These are phyloP conservation scores for Caerostris extrusa DNA, from an alignment of 1,140 invertebrate species.

Conservation along the genomic window DNA sequence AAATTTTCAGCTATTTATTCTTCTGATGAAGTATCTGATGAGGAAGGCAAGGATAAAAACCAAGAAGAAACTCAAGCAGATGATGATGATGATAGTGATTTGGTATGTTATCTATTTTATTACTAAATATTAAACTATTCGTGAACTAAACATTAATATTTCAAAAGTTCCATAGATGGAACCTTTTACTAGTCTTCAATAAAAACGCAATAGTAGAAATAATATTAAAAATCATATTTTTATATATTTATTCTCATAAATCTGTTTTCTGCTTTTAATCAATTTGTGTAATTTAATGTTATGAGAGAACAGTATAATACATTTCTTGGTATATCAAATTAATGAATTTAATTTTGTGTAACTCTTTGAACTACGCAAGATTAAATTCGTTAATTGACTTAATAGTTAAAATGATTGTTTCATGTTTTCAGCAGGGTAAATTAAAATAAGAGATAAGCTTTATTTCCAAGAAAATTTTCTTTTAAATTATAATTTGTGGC, in stretches of 20 bases:
- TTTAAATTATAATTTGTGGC: too few species aligned
- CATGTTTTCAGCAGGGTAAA: too few species aligned
- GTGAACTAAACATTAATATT: background rate
- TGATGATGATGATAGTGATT: constrained; percentile 89
- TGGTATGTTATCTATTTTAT: constrained; percentile 45
- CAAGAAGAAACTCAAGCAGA: constrained; percentile 89
- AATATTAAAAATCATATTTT: background rate
- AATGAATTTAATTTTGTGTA: too few species aligned
- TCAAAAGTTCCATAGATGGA: background rate
- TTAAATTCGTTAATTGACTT: too few species aligned
- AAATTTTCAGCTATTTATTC: constrained; percentile 85
- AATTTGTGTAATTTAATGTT: too few species aligned
- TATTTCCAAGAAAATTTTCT: too few species aligned
- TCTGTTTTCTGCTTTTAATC: too few species aligned
- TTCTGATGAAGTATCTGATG: constrained; percentile 94
- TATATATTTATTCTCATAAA: background rate
- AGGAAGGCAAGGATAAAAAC: constrained; percentile 88
- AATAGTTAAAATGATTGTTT: too few species aligned
- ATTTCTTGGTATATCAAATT: too few species aligned
- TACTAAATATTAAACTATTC: background rate
- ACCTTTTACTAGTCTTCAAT: background rate
- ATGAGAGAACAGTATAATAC: too few species aligned
- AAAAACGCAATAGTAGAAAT: background rate
- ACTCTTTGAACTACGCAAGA: too few species aligned
- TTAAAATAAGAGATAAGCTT: too few species aligned